A percentile compares a stretch with the other conserved stretches of the same genome.
These are phyloP conservation scores for Symphodus melops DNA, from an alignment of 2,113 vertebrate genomes.

Conservation along the genomic window DNA sequence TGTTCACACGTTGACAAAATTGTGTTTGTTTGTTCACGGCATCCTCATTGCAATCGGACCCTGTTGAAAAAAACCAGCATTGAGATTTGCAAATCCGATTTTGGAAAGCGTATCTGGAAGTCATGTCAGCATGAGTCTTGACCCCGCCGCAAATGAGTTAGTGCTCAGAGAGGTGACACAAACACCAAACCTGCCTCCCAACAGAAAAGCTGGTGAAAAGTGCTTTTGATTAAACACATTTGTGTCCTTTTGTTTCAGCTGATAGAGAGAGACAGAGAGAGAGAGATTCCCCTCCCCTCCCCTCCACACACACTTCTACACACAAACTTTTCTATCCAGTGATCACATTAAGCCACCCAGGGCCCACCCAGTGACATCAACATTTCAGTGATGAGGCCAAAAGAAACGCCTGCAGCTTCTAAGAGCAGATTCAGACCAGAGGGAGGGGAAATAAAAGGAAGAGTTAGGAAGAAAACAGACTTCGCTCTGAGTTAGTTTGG, in stretches of 20 bases:
- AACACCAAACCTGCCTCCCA: not conserved
- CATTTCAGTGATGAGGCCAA: constrained; percentile 59
- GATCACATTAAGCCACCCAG: constrained; percentile 62
- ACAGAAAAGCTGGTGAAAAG: not conserved
- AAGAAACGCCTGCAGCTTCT: constrained; percentile 53
- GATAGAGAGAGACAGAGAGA: not conserved
- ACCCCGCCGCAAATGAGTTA: not conserved
- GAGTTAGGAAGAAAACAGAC: not conserved
- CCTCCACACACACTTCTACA: constrained; percentile 14
- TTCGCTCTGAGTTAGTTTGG: not conserved
- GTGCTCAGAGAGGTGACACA: not conserved
- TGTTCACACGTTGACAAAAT: too few species aligned
- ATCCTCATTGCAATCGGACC: too few species aligned
- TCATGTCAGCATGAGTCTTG: too few species aligned
- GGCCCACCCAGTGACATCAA: constrained; percentile 79
- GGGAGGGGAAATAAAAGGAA: constrained; percentile 17
- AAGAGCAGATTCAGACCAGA: constrained; percentile 18
- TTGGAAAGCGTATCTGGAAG: too few species aligned
- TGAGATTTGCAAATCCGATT: too few species aligned
- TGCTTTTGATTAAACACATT: constrained; percentile 6
- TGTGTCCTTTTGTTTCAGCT: not conserved
- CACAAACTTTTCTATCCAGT: constrained; percentile 51
- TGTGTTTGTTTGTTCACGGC: too few species aligned
- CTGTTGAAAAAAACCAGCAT: too few species aligned
- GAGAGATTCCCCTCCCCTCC: too few species aligned